Evolutionary conservation across 2,113 vertebrate genomes (phyloP).

Genomic region (Alexandromys fortis): DNA sequence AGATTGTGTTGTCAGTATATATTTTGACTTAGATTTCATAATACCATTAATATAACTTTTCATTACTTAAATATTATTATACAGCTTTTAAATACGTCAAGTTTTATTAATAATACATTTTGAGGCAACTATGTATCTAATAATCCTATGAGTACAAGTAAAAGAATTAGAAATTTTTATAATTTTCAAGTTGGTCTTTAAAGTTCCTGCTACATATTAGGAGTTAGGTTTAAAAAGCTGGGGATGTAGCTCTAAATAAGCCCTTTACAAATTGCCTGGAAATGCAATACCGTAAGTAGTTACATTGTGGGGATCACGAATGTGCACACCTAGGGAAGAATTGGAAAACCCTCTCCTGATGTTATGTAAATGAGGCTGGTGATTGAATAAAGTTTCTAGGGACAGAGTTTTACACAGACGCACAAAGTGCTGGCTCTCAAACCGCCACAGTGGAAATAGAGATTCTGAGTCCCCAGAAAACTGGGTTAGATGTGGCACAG

Average conservation of each 20-base stretch:
- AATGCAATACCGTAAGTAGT: conserved; percentile 22
- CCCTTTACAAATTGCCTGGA: conserved; percentile 61
- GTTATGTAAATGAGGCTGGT: conserved; percentile 24
- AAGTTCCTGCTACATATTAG: background rate
- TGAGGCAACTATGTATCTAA: background rate
- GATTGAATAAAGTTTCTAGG: conserved; percentile 40
- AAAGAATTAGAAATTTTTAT: background rate
- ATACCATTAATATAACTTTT: background rate
- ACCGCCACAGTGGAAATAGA: background rate
- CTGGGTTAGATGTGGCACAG: background rate
- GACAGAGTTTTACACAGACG: background rate
- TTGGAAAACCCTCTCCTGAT: background rate
- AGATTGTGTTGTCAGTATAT: background rate
- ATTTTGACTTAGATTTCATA: background rate
- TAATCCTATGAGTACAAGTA: background rate
- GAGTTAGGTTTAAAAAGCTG: background rate
- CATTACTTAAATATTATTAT: background rate
- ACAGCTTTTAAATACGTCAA: background rate
- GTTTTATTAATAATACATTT: background rate
- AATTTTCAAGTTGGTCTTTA: background rate
- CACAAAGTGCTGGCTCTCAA: background rate
- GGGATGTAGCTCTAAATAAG: conserved; percentile 42
- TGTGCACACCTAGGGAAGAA: background rate
- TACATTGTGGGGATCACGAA: background rate
- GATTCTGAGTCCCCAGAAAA: conserved; percentile 8